These are phyloP conservation scores for Pyrrhosoma nymphula DNA, from an alignment of 2,888 invertebrate species.

Conservation along the genomic window DNA sequence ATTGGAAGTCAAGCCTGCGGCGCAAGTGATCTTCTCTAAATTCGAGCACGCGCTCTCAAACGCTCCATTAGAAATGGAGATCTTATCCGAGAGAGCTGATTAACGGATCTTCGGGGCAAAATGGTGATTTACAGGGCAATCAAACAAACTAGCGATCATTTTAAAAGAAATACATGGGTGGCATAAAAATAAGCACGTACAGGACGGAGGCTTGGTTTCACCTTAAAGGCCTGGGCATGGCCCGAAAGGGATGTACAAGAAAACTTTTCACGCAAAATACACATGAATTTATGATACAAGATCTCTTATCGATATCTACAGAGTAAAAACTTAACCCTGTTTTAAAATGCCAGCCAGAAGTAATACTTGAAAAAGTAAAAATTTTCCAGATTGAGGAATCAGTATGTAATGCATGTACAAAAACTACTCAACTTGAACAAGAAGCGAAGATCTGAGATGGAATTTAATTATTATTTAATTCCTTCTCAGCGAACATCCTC, in stretches of 20 bases:
- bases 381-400: too few species aligned
- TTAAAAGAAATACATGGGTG: neutral
- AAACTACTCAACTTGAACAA: too few species aligned
- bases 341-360: too few species aligned
- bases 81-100: neutral
- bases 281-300: neutral
- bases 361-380: too few species aligned
- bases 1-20: neutral
- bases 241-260: neutral
- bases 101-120: neutral
- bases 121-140: neutral
- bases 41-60: neutral
- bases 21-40: neutral
- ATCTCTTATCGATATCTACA: neutral
- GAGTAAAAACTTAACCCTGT: neutral
- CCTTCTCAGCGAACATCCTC: too few species aligned
- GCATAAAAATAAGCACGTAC: neutral
- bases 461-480: too few species aligned
- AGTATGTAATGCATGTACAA: too few species aligned
- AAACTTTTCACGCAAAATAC: neutral
- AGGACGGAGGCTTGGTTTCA: neutral
- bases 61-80: neutral
- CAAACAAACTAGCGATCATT: neutral
- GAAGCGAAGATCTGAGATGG: too few species aligned
- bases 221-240: neutral